A percentile compares a stretch with the other conserved stretches of the same genome.
These are phyloP conservation scores for Pseudorectes ferrugineus DNA, from an alignment of 2,113 vertebrate species.

Conservation along the genomic window DNA sequence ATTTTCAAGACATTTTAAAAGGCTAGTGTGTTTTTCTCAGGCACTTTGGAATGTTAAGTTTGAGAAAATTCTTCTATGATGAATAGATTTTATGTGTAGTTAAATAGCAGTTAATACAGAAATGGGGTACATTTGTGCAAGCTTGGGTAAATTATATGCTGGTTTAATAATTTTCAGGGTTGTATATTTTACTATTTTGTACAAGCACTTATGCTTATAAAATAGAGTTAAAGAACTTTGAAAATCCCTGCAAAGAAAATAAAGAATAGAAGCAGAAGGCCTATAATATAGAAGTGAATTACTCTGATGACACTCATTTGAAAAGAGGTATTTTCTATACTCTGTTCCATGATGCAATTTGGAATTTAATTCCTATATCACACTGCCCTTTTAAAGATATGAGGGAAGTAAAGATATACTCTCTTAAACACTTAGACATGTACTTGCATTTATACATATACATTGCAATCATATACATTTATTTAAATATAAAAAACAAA, in stretches of 20 bases:
- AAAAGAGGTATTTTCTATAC: background rate
- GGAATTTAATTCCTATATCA: background rate
- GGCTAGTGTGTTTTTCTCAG: background rate
- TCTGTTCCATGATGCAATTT: background rate
- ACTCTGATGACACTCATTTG: background rate
- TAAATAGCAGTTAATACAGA: background rate
- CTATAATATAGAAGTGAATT: background rate
- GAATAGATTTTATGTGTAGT: background rate
- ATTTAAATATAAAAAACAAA: background rate
- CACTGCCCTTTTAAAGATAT: background rate
- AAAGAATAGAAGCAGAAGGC: background rate
- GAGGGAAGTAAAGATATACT: background rate
- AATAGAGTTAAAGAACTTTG: background rate
- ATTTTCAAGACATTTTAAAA: background rate
- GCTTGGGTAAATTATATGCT: background rate
- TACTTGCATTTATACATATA: background rate
- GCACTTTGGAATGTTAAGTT: background rate
- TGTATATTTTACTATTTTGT: background rate
- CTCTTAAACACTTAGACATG: background rate
- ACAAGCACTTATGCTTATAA: background rate
- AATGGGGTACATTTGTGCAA: background rate
- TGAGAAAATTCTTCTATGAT: background rate
- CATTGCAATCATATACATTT: background rate
- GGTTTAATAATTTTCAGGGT: background rate
- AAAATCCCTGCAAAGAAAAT: background rate